Percentiles rank a stretch among this genome's conserved stretches.
These are phyloP conservation scores for Pristionchus exspectatus DNA, from an alignment of 2,888 invertebrate species.

Conservation along the genomic window DNA sequence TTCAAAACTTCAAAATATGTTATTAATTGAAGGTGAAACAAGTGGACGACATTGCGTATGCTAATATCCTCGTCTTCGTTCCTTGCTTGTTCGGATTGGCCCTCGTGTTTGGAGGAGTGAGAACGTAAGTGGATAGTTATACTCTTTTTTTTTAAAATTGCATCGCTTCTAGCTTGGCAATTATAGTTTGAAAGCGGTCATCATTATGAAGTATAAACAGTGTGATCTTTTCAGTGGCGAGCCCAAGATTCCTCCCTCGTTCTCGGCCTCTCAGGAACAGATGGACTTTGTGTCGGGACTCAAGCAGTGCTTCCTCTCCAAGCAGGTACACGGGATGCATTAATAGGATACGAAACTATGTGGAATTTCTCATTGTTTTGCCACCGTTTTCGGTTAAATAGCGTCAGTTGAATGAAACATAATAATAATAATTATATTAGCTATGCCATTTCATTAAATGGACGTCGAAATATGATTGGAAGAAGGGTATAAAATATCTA, in stretches of 20 bases:
- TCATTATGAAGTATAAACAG: neutral
- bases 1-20: neutral
- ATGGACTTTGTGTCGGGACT: constrained; percentile 74
- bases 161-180: neutral
- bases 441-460: too few species aligned
- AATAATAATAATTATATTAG: too few species aligned
- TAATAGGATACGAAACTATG: too few species aligned
- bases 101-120: constrained; percentile 58
- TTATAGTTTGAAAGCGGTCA: too few species aligned
- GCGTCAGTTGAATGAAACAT: too few species aligned
- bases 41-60: constrained; percentile 66
- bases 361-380: too few species aligned
- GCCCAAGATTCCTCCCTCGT: constrained; percentile 77
- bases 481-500: too few species aligned
- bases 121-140: constrained; percentile 1
- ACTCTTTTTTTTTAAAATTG: neutral
- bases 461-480: neutral
- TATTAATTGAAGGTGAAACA: neutral
- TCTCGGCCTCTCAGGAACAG: constrained; percentile 72
- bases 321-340: too few species aligned
- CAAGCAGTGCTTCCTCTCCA: constrained; percentile 51
- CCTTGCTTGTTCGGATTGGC: constrained; percentile 66
- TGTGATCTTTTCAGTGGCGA: constrained; percentile 65
- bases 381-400: too few species aligned
- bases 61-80: constrained; percentile 75